Conservation (phyloP, 2,797 vertebrate genomes). For the Enteromius mattozi region DNA sequence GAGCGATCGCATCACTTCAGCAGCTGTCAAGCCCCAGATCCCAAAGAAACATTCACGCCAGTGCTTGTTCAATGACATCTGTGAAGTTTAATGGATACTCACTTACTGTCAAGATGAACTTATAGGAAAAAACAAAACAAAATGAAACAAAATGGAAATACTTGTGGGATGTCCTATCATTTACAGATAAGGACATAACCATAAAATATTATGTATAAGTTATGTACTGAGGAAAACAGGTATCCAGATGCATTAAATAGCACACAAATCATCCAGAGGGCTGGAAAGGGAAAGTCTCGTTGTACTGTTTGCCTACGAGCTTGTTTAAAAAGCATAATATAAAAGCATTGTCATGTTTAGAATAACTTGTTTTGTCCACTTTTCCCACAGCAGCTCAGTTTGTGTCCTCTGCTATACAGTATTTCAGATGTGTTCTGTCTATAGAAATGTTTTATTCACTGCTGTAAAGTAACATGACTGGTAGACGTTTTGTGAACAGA, state of each 20-base stretch:
- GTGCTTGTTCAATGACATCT: not conserved
- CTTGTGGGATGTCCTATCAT: not conserved
- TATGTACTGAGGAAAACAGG: not conserved
- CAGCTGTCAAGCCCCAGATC: not conserved
- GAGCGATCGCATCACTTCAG: not conserved
- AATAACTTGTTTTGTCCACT: not conserved
- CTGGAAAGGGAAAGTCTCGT: not conserved
- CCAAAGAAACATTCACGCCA: not conserved
- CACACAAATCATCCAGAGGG: not conserved
- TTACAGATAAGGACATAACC: not conserved
- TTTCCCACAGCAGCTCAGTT: not conserved
- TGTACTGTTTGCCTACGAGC: not conserved
- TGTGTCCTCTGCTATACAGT: not conserved
- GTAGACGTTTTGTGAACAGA: not conserved
- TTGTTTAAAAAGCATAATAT: not conserved
- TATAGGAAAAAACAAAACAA: not conserved
- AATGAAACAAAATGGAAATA: not conserved
- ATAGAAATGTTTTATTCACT: not conserved
- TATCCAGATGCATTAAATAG: not conserved
- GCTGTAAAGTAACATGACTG: not conserved
- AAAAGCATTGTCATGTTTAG: not conserved
- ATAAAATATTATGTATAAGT: not conserved
- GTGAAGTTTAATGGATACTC: not conserved
- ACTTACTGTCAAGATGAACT: not conserved
- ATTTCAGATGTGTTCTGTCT: not conserved